Evolutionary conservation across 2,888 invertebrate genomes (phyloP), one percentile per base, ranked within the genome.

Genomic region (Phyllotreta cruciferae): DNA sequence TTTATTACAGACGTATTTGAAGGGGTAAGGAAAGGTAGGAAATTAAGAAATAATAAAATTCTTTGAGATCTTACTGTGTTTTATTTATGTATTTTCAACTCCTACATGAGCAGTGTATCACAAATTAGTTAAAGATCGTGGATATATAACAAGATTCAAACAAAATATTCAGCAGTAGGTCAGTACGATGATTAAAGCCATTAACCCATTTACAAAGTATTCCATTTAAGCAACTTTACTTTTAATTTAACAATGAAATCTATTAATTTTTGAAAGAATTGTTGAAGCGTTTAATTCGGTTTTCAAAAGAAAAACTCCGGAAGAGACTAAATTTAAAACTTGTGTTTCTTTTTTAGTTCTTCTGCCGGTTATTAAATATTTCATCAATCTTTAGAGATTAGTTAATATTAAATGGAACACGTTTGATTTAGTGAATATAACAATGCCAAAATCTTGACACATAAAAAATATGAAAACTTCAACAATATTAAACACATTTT

Each of bases 21-120:
- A 24, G 44, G 44, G 44, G 44, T 44, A n/a, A 13, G n/a, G 13
- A 1, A 44, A 44, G 13, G 3, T 5, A 8, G 50, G 14, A 50
- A 47, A 44, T 13, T 6, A 14, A 6, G 6, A 37, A 36, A 11
- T n/a, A 10, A 35, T 50, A n/a, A 0, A 6, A 10, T 14, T 53
- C 24, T 53, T 13, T 14, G 36, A 45, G 49, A 57, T 57, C 11
- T 69, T 70, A 71, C 73, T 73, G 71, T 74, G 73, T 74, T 71
- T 75, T 74, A 74, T 73, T 77, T 71, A 73, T 74, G 72, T 74
- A 70, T 74, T 74, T 75, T 73, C 72, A 72, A 73, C 75, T 74
- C 73, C 76, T 74, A 75, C 72, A 76, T 76, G 76, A 76, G 75
- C 77, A 75, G 76, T 76, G 77, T 76, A 77, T 76, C 77, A 77